Conservation (phyloP, 1,140 invertebrate species). For the Tetramorium parvispinum region DNA sequence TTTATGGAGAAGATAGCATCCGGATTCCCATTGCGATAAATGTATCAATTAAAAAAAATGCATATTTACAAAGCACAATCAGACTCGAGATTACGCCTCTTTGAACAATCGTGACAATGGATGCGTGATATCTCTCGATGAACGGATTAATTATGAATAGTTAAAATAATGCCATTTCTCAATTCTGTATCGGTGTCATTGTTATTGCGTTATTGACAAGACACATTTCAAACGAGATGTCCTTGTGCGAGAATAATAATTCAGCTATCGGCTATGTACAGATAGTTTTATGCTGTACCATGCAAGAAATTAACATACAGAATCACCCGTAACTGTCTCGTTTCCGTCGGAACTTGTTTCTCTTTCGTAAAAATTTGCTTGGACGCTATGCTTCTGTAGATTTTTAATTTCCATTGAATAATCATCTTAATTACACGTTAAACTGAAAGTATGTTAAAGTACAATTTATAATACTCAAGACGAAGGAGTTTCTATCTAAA, state of each 20-base stretch:
- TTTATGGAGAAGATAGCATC: conserved; percentile 28
- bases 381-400: neutral
- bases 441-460: neutral
- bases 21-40: conserved; percentile 7
- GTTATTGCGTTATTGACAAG: conserved; percentile 18
- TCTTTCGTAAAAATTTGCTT: neutral
- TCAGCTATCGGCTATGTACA: conserved; percentile 4
- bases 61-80: conserved; percentile 43
- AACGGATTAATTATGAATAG: conserved; percentile 13
- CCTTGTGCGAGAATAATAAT: conserved; percentile 5
- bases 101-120: conserved; percentile 4
- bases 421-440: neutral
- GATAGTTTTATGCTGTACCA: conserved; percentile 20
- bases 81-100: neutral
- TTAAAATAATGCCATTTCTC: neutral
- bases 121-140: neutral
- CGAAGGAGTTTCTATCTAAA: neutral
- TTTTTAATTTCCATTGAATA: conserved; percentile 3
- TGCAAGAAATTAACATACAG: conserved; percentile 42
- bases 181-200: neutral
- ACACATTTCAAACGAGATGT: conserved; percentile 21
- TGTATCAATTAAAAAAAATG: neutral
- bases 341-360: conserved; percentile 13
- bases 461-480: neutral
- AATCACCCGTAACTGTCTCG: neutral